Conservation (phyloP, 35 echinoderm and acorn worm genomes). For the Hemicentrotus pulcherrimus region DNA sequence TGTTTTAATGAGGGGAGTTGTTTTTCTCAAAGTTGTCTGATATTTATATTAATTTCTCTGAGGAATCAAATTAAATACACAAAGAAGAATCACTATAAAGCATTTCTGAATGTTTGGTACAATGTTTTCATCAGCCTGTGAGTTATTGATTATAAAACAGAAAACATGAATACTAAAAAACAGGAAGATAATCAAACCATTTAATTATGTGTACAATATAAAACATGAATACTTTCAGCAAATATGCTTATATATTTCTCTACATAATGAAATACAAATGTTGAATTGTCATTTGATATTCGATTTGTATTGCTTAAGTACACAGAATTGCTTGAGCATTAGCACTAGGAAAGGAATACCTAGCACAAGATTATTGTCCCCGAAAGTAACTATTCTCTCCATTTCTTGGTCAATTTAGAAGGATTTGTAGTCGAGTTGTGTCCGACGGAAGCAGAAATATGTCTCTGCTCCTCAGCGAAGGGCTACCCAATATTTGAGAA, state of each 20-base stretch:
- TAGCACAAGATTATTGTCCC: too few species aligned
- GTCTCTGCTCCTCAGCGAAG: not conserved
- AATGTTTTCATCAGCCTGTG: too few species aligned
- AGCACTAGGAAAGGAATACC: not conserved
- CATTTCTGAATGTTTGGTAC: too few species aligned
- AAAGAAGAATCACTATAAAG: too few species aligned
- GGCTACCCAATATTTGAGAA: slow-evolving; percentile 11
- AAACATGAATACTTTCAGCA: not conserved
- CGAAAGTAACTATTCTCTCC: not conserved
- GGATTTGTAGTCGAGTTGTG: not conserved
- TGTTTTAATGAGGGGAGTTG: too few species aligned
- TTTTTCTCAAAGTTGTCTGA: too few species aligned
- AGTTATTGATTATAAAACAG: too few species aligned
- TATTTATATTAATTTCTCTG: too few species aligned
- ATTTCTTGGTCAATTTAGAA: not conserved
- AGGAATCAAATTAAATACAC: too few species aligned
- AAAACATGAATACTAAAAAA: too few species aligned
- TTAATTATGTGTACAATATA: too few species aligned
- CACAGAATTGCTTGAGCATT: not conserved
- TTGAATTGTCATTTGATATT: not conserved
- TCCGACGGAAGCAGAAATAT: not conserved
- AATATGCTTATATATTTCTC: not conserved
- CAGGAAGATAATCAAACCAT: too few species aligned
- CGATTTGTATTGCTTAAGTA: not conserved
- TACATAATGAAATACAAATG: not conserved